Evolutionary conservation across 2,888 invertebrate genomes (phyloP).

Genomic region (Agrotis exclamationis): DNA sequence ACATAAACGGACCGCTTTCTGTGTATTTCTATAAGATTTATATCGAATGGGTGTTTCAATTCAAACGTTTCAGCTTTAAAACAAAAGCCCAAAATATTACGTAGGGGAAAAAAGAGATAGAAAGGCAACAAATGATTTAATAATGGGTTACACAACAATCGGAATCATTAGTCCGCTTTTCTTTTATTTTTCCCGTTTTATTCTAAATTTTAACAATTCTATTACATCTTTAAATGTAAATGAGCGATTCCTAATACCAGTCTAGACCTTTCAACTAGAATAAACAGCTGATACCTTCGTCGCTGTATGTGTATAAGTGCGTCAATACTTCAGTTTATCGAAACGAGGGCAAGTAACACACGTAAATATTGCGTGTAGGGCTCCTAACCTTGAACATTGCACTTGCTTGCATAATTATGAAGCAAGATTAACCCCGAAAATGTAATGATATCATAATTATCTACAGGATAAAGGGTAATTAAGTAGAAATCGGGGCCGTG

Average conservation of each 20-base stretch:
- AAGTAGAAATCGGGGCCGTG: slow-evolving; percentile 46
- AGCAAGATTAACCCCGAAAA: slow-evolving; percentile 42
- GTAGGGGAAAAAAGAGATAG: background rate
- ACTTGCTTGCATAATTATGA: slow-evolving; percentile 23
- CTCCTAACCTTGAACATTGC: slow-evolving; percentile 36
- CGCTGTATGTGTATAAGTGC: slow-evolving; percentile 5
- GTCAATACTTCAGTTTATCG: slow-evolving; percentile 18
- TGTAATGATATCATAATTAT: slow-evolving; percentile 30
- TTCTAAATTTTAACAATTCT: slow-evolving; percentile 7
- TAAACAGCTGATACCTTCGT: slow-evolving; percentile 15
- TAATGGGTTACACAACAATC: slow-evolving; percentile 4
- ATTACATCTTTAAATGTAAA: background rate
- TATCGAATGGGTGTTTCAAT: slow-evolving; percentile 9
- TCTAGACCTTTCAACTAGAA: slow-evolving; percentile 13
- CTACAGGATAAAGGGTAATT: slow-evolving; percentile 33
- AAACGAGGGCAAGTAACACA: slow-evolving; percentile 23
- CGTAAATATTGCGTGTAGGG: slow-evolving; percentile 40
- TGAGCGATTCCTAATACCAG: background rate
- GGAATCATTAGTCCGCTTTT: slow-evolving; percentile 5
- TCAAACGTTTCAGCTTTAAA: background rate
- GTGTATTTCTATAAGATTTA: slow-evolving; percentile 4
- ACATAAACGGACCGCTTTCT: slow-evolving; percentile 16
- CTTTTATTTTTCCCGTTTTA: background rate
- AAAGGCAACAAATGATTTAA: background rate
- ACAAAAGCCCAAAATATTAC: background rate